Base-by-base conservation (phyloP, 2,113 vertebrate species). In the Orientallactaga bullata region DNA sequence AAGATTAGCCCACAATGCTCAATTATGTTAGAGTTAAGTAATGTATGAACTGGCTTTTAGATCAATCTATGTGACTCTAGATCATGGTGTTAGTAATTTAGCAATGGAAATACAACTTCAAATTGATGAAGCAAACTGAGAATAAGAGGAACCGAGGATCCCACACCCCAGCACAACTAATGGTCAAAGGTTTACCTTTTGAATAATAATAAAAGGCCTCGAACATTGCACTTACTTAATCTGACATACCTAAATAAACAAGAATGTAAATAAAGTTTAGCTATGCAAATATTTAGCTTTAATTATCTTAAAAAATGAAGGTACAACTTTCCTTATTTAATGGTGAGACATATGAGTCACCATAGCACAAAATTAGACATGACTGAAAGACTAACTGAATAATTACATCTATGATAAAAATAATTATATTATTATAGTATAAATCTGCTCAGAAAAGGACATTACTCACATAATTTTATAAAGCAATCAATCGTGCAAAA, bases 391-490 rank as follows among this genome's bases (percentile, higher is more conserved):
- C 72, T 96, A 91, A 55, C 71, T 90, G 92, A 97, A 95, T 73
- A 97, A 97, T 97, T 98, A 86, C 42, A 94, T 97, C 96, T 39
- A 82, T 91, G 84, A 97, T 91, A 95, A 98, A 97, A 97, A 97
- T 94, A 90, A 94, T 96, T 73, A 66, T 72, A 95, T 94, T 97
- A 90, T 76, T 94, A 96, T 90, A 96, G 94, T 42, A 95, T 92
- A 94, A 95, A 96, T 97, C 94, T 95, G 71, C 71, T 96, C 81
- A 93, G 72, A 89, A 97, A 98, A 96, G 91, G 95, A 30, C 79
- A 94, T 95, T 96, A 61, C 51, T 95, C 68, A 91, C 65, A 94
- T 92, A 65, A 95, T 93, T 93, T 97, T 95, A 93, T 23, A 35
- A 66, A 77, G 76, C 78, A 87, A 76, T 91, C 88, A 94, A 18